Conservation (phyloP, 2,888 invertebrate species). For the Unio pictorum region DNA sequence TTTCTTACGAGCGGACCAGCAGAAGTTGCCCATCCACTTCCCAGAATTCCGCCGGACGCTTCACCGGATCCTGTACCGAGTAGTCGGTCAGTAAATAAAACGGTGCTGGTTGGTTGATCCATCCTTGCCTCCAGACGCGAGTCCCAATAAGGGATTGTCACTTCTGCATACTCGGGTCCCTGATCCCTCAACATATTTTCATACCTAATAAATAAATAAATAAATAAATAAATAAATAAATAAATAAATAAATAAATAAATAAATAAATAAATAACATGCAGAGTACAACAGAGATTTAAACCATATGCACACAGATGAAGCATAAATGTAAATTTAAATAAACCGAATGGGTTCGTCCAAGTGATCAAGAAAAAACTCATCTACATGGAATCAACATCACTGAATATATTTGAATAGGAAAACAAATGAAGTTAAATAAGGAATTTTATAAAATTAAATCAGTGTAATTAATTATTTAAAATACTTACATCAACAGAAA, state of each 20-base stretch:
- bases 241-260: too few relatives aligned
- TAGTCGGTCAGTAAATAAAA: slow-evolving; percentile 45
- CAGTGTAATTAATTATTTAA: neutral
- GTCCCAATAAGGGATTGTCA: slow-evolving; percentile 59
- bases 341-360: too few relatives aligned
- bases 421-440: too few relatives aligned
- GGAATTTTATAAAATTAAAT: neutral
- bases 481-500: slow-evolving; percentile 55
- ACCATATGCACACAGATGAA: too few relatives aligned
- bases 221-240: neutral
- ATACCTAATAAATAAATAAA: slow-evolving; percentile 34
- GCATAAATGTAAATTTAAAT: too few relatives aligned
- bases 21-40: slow-evolving; percentile 40
- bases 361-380: slow-evolving; percentile 11
- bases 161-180: slow-evolving; percentile 36
- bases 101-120: slow-evolving; percentile 32
- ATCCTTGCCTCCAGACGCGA: slow-evolving; percentile 40
- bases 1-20: slow-evolving; percentile 45
- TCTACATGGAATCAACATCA: neutral
- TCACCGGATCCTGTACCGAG: slow-evolving; percentile 47
- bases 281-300: neutral
- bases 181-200: slow-evolving; percentile 54
- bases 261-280: neutral
- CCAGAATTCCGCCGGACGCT: slow-evolving; percentile 47
- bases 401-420: neutral